Base-by-base conservation (phyloP, 2,113 vertebrate genomes). In the Sphaerodactylus townsendi region DNA sequence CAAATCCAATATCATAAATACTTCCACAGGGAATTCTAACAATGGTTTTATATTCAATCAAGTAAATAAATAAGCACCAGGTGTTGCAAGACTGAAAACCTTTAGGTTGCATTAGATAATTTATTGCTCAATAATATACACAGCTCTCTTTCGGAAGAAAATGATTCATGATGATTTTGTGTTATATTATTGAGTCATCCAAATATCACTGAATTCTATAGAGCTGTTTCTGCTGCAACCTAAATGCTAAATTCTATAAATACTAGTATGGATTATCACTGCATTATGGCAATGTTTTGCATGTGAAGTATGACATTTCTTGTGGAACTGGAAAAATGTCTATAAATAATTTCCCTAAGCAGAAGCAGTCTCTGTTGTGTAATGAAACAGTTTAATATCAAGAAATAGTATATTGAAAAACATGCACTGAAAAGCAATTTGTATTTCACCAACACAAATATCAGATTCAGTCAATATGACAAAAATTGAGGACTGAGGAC, bases 61-160 rank as follows among this genome's bases (percentile, higher is more conserved):
- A 83, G 10, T 1, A 46, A 84, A 33, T 76, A 73, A 64, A 73
- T 74, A 44, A 21, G 10, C 73, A 86, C 75, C 0, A 3, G 4
- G 76, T 86, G 64, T 44, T 33, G 0, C 79, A 89, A 83, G 65
- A 86, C 85, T 83, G 77, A 78, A 94, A 92, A 91, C 83, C 0
- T 0, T 89, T 83, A 73, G 50, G 62, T 62, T 71, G 71, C n/a
- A 79, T 89, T 87, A 62, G 69, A 91, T 88, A 92, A 92, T 87
- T 90, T 89, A 93, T 90, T 90, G 85, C 78, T 53, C 85, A 89
- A 88, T 92, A 93, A 90, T 77, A 79, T 69, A 84, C 88, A 93
- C 75, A 75, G 79, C 83, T 91, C 86, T 59, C 74, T 30, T 88
- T 88, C 64, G 75, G 50, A 79, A 21, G 84, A 41, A 79, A 81